A percentile compares a stretch with the other conserved stretches of the same genome.
These are phyloP conservation scores for Tenrec ecaudatus DNA, from an alignment of 2,113 vertebrate genomes.

Conservation along the genomic window DNA sequence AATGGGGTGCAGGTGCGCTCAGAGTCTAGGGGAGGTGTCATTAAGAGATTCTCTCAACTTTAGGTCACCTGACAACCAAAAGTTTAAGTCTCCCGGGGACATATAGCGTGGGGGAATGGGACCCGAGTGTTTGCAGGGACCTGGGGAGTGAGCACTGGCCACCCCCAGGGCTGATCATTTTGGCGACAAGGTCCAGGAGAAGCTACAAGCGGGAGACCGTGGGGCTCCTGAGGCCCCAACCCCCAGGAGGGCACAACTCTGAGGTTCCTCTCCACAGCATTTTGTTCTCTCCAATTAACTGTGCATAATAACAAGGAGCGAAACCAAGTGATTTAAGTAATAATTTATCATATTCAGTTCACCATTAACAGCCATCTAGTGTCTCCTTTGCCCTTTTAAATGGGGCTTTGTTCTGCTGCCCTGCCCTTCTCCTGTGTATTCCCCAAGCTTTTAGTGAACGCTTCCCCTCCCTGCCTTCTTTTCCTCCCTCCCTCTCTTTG, in stretches of 20 bases:
- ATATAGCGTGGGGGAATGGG: background rate
- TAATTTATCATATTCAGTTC: conserved; percentile 78
- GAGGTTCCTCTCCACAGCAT: background rate
- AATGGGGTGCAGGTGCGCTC: background rate
- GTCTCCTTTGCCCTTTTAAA: conserved; percentile 77
- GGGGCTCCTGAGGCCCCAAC: background rate
- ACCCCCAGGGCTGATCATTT: too few relatives aligned
- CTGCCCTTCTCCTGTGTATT: conserved; percentile 51
- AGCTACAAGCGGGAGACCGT: background rate
- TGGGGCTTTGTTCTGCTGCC: conserved; percentile 60
- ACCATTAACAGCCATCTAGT: conserved; percentile 76
- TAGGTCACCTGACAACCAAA: background rate
- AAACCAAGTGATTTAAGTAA: conserved; percentile 79
- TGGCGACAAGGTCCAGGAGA: background rate
- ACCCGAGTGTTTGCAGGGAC: rapidly evolving
- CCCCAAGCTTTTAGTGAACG: conserved; percentile 61
- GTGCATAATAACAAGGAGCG: conserved; percentile 69
- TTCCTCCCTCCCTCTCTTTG: background rate
- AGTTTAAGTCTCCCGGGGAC: background rate
- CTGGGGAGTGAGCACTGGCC: background rate
- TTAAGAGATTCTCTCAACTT: background rate
- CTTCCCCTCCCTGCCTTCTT: background rate
- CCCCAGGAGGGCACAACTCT: background rate
- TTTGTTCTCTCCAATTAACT: conserved; percentile 73
- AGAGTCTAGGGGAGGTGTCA: background rate